Base-by-base conservation (phyloP, 2,797 vertebrate species). In the Sebastes miniatus region DNA sequence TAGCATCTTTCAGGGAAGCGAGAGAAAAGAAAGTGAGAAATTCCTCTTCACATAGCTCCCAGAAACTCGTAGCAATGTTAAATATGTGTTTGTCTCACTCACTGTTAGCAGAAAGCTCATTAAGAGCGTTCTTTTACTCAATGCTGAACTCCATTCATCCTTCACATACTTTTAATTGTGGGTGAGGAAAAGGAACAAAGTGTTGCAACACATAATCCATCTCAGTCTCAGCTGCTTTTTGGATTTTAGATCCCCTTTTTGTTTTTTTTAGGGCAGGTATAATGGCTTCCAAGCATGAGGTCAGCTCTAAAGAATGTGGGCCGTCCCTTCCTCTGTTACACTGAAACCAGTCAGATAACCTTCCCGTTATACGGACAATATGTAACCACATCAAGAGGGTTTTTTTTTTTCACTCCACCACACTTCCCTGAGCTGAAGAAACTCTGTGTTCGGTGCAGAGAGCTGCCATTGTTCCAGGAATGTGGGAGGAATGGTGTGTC, bases 261-360 rank as follows among this genome's bases (percentile, higher is more conserved):
- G 47, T 2, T 68, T 77, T 81, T 79, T 83, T 64, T 18, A 65
- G 54, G 67, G 62, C 43, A 79, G 72, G 59, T 64, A 68, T 65
- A 79, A 70, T 56, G 75, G 69, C 84, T 79, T 77, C 77, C 58
- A 82, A 71, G 20, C 54, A 74, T 92, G 90, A 93, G 83, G 88
- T 93, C 88, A 91, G 65, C 67, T 6, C 61, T 27, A 6, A 93
- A 79, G 92, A 94, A 94, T 93, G 90, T 88, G 90, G 88, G 84
- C 88, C 0, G 90, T 52, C 77, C 80, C 81, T 84, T 87, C 88
- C 85, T 91, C 79, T 64, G 79, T 67, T 87, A 68, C 87, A 79
- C 83, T 74, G 87, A 89, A 92, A 85, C 75, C 69, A 77, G 80
- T 58, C 82, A 29, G 71, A 87, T 87, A 90, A 92, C 90, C 87